Base-by-base conservation (phyloP, 92 coral and sea anemone species). In the Galaxea fascicularis region DNA sequence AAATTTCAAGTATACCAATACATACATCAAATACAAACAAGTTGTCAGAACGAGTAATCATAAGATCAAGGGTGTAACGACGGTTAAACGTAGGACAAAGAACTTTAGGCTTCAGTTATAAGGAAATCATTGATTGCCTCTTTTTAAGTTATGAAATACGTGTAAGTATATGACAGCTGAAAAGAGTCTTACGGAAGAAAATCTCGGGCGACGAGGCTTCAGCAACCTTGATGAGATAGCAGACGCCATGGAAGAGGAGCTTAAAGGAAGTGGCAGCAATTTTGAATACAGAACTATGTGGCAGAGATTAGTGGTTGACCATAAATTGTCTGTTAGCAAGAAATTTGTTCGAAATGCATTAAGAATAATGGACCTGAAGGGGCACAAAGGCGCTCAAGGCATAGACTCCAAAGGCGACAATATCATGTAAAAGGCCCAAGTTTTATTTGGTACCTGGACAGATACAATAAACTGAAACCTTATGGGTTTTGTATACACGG, bases 401-500 rank as follows among this genome's bases (percentile, higher is more conserved):
- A 91, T 51, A 73, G 91, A 65, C 86, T 91, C 46, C 89, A 84
- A 74, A 87, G 91, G 78, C 80, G 89, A 39, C 89, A 71, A 72
- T 91, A 91, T 81, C 73, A 85, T 52, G 86, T 89, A 65, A 83
- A 87, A 58, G 85, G 91, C 29, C 87, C 94, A 46, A 91, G 84
- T 80, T 91, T 64, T 85, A 73, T 84, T 73, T 91, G 91, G 94
- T 90, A 87, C 85, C 73, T 87, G 53, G 90, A 91, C 22, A 90
- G 94, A 27, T 87, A 87, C 51, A 87, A 91, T 77, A 87, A 91
- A 85, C 82, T 90, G 62, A 90, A 89, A 85, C 93, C 89, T 15
- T 86, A 31, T 71, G 93, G 93, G 47, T 90, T 90, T 77, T 90
- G 90, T 75, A 81, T 86, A 58, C 90, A 79, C 54, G 90, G 85